Base-by-base conservation (phyloP, 2,888 invertebrate species). In the Zaprionus bogoriensis region DNA sequence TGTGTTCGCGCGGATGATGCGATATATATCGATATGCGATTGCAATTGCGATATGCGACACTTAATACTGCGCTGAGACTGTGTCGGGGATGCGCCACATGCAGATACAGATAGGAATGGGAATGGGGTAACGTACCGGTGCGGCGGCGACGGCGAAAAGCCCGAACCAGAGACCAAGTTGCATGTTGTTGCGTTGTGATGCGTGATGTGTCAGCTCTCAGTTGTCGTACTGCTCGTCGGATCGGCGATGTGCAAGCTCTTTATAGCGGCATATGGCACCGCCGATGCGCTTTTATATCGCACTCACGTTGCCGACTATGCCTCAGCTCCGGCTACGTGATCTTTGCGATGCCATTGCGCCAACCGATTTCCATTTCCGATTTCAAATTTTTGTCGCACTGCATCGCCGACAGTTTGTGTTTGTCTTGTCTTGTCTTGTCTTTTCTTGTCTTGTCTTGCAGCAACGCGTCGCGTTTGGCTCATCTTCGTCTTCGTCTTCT, bases 141-240 rank as follows among this genome's bases (percentile, higher is more conserved):
- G 87, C 79, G 52, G 82, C 86, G 57, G 87, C 85, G 70, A 89
- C 76, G 70, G 88, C 87, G 51, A 89, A 79, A 52, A 90, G 76
- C 73, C 85, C 79, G 74, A 89, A 86, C 77, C 88, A 77, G 61
- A 89, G 80, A 76, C 80, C 76, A 70, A 75, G 75, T 77, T 87
- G 86, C 89, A 90, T 89, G 62, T 70, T 87, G 79, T 75, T 77
- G 65, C 50, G 66, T 66, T 50, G 62, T 73, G 66, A 51, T 67
- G 68, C 42, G 59, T 70, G 64, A 58, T 53, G 48, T 55, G 63
- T 58, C 67, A 62, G 62, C 67, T 58, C 57, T 45, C 60, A 62
- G 67, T 62, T 74, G 61, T 82, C 65, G 27, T 70, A 76, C 77
- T 82, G 76, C 44, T 82, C 79, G 76, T 46, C 66, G 53, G 50